phyloP scores from a whole-genome alignment of 2,797 vertebrate genomes.

The Halcyon smyrnensis region DNA sequence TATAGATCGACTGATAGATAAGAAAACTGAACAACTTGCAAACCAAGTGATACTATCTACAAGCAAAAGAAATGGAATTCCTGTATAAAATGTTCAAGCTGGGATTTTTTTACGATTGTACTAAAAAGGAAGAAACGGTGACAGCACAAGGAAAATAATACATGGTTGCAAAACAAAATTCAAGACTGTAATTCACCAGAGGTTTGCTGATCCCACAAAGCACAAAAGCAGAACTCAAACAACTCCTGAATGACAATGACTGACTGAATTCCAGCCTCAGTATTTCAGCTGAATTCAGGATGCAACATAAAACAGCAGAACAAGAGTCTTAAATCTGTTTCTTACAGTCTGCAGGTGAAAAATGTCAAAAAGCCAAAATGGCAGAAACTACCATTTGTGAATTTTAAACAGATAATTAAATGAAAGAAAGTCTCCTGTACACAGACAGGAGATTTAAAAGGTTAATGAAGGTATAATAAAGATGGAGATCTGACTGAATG shows the following conservation, averaged over 20 bases:
- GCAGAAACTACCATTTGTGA: slow-evolving; percentile 40
- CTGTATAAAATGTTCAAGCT: not conserved
- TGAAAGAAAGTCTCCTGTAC: not conserved
- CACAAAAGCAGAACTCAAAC: slow-evolving; percentile 36
- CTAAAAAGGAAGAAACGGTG: slow-evolving; percentile 28
- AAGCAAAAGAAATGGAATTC: slow-evolving; percentile 17
- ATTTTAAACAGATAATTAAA: slow-evolving; percentile 69
- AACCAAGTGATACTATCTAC: not conserved
- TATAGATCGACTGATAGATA: not conserved
- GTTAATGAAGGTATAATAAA: slow-evolving; percentile 69
- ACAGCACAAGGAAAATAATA: slow-evolving; percentile 29
- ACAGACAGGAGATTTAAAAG: slow-evolving; percentile 53
- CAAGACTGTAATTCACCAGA: slow-evolving; percentile 46
- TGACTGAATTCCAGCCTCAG: not conserved
- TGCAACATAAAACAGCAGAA: slow-evolving; percentile 21
- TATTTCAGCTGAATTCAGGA: slow-evolving; percentile 39
- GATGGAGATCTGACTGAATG: slow-evolving; percentile 28
- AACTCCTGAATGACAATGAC: slow-evolving; percentile 49
- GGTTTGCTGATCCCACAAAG: slow-evolving; percentile 36
- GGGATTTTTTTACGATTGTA: not conserved
- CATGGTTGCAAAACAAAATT: slow-evolving; percentile 30
- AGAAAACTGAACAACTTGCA: not conserved
- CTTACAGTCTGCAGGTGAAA: slow-evolving; percentile 47
- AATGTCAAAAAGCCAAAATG: slow-evolving; percentile 61
- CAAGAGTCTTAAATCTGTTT: slow-evolving; percentile 39